Percentiles rank a stretch among this genome's conserved stretches.
phyloP scores from a whole-genome alignment of 2,797 vertebrate genomes.

The Lepilemur ruficaudatus region DNA sequence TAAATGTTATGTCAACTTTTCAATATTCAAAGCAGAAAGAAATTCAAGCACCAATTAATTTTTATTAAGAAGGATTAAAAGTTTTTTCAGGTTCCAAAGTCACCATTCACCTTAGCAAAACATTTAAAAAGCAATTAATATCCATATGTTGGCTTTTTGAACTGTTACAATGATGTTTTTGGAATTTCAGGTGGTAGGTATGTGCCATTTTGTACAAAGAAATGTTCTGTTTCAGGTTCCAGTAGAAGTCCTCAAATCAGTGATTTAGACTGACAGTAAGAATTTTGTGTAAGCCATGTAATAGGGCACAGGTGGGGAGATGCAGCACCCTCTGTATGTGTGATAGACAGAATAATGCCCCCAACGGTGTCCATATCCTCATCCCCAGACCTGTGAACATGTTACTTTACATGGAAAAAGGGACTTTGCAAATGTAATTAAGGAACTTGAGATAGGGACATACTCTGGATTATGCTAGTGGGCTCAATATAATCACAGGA shows the following conservation, averaged over 20 bases:
- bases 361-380: not conserved
- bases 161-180: constrained; percentile 14
- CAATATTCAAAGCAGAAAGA: constrained; percentile 56
- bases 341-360: not conserved
- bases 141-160: not conserved
- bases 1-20: constrained; percentile 70
- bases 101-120: constrained; percentile 68
- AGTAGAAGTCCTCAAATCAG: not conserved
- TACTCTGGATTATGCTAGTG: not conserved
- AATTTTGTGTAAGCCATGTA: not conserved
- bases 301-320: not conserved
- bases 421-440: not conserved
- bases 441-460: not conserved
- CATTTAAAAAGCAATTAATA: constrained; percentile 6
- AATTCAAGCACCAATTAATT: constrained; percentile 63
- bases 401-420: not conserved
- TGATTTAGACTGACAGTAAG: not conserved
- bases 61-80: constrained; percentile 66
- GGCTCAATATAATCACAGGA: not conserved
- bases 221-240: not conserved
- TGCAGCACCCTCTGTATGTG: not conserved
- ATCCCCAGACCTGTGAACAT: not conserved
- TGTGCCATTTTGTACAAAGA: constrained; percentile 8
- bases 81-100: constrained; percentile 60
- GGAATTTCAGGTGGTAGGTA: not conserved